These are phyloP conservation scores for Gymnothorax reevesii DNA, from an alignment of 2,797 vertebrate species.

Conservation along the genomic window DNA sequence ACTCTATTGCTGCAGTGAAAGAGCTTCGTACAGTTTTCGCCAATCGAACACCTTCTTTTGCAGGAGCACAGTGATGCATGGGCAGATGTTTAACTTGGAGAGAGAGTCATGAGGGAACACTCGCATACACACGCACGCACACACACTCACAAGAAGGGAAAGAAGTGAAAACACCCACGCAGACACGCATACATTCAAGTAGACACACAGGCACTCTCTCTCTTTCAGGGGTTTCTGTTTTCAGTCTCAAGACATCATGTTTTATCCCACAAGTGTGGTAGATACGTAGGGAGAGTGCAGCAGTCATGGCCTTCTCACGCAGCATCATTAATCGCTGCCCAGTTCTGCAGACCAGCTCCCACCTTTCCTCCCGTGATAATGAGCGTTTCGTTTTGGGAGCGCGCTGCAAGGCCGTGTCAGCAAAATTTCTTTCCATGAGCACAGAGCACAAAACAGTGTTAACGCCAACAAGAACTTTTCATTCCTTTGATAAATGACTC, in stretches of 20 bases:
- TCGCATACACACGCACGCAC: not conserved
- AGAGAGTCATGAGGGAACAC: not conserved
- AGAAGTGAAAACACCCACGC: not conserved
- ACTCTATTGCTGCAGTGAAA: not conserved
- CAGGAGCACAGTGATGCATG: not conserved
- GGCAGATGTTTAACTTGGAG: not conserved
- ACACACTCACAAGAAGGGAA: not conserved
- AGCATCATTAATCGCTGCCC: slow-evolving; percentile 15
- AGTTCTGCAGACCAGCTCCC: not conserved
- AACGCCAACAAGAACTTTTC: not conserved
- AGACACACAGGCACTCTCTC: not conserved
- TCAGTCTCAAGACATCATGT: slow-evolving; percentile 7
- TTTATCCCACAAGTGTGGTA: slow-evolving; percentile 11
- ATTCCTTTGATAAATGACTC: too few species aligned
- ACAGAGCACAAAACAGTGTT: not conserved
- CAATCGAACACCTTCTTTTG: not conserved
- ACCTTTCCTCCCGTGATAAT: not conserved
- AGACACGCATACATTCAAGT: not conserved
- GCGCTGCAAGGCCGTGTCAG: not conserved
- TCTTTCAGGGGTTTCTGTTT: slow-evolving; percentile 7
- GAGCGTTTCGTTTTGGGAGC: slow-evolving; percentile 31
- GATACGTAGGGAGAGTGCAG: not conserved
- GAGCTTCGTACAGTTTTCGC: not conserved
- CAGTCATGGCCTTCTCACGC: not conserved
- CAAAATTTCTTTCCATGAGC: not conserved